A percentile compares a stretch with the other conserved stretches of the same genome.
These are phyloP conservation scores for Chaetodon auriga DNA, from an alignment of 2,113 vertebrate genomes.

Conservation along the genomic window DNA sequence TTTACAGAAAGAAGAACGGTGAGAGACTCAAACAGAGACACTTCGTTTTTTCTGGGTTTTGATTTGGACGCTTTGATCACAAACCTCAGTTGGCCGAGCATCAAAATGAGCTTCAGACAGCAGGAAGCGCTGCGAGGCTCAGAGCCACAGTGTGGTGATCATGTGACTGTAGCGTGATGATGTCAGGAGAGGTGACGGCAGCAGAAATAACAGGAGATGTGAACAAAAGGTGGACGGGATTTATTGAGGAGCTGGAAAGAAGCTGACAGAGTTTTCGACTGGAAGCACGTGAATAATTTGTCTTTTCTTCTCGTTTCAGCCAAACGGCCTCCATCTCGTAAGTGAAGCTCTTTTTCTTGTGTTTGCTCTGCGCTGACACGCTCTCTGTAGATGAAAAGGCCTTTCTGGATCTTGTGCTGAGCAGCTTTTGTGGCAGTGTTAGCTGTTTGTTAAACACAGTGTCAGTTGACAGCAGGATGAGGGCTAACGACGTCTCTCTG, in stretches of 20 bases:
- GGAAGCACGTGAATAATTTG: not conserved
- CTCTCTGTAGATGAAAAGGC: too few relatives aligned
- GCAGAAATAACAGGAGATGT: not conserved
- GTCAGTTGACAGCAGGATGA: not conserved
- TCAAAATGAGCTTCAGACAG: too few relatives aligned
- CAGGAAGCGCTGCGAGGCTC: not conserved
- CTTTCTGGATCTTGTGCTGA: too few relatives aligned
- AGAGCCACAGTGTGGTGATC: not conserved
- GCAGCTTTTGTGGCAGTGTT: not conserved
- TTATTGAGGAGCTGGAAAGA: not conserved
- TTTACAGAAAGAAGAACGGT: conserved; percentile 10
- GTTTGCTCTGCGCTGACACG: too few relatives aligned
- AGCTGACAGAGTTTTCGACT: not conserved
- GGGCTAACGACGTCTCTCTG: conserved; percentile 13
- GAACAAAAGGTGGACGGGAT: not conserved
- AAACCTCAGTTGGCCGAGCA: not conserved
- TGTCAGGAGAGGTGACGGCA: not conserved
- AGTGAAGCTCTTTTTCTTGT: not conserved
- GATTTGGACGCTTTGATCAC: not conserved
- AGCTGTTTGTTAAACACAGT: not conserved
- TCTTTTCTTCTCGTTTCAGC: conserved; percentile 14
- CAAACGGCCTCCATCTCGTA: conserved; percentile 11
- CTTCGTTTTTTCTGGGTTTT: not conserved
- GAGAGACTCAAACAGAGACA: not conserved
- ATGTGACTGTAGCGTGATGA: not conserved